Conservation (phyloP, 2,888 invertebrate species). For the Lithosia quadra region DNA sequence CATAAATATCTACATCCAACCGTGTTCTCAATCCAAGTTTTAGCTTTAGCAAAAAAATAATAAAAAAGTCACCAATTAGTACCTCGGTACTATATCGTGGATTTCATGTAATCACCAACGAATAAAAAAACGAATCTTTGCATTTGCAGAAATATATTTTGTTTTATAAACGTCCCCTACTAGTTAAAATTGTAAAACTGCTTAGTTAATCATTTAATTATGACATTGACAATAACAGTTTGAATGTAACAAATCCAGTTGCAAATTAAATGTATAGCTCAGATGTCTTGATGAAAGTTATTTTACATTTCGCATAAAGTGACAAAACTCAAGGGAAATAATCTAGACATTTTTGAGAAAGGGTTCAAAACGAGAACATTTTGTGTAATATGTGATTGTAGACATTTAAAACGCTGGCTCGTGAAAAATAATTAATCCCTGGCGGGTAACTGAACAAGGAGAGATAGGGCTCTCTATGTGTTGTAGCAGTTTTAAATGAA, state of each 20-base stretch:
- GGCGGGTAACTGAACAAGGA: neutral
- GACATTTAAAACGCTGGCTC: neutral
- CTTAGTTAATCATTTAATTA: too few relatives aligned
- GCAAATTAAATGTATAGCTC: neutral
- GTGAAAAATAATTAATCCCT: neutral
- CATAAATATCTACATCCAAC: too few relatives aligned
- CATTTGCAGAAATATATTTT: too few relatives aligned
- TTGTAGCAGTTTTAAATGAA: neutral
- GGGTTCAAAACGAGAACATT: slow-evolving; percentile 7
- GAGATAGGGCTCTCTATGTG: neutral
- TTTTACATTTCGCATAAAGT: neutral
- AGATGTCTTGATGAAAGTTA: neutral
- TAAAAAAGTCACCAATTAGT: too few relatives aligned
- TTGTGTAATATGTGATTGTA: neutral
- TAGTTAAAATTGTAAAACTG: too few relatives aligned
- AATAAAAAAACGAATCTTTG: too few relatives aligned
- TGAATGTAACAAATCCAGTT: too few relatives aligned
- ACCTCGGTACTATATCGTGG: too few relatives aligned
- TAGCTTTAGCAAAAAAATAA: too few relatives aligned
- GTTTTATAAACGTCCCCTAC: too few relatives aligned
- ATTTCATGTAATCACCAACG: too few relatives aligned
- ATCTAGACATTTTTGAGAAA: slow-evolving; percentile 5
- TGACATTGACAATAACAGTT: neutral
- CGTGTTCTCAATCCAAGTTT: too few relatives aligned
- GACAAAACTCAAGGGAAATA: slow-evolving; percentile 10